Evolutionary conservation across 2,888 invertebrate species (phyloP), one percentile per base, ranked within the genome.

Genomic region (Kuschelorhynchus macadamiae): DNA sequence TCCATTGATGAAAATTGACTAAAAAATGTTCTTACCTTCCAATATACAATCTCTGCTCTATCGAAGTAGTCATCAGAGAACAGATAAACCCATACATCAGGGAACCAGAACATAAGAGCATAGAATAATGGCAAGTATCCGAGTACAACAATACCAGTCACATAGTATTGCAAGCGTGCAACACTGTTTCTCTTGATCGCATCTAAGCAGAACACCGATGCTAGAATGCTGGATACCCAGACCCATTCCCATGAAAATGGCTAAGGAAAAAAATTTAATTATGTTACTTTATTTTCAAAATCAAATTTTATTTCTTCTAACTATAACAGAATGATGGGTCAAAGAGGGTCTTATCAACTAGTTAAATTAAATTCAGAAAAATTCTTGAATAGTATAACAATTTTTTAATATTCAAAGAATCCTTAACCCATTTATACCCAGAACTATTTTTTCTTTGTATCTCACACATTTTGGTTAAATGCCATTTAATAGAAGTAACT

Each of bases 171-270:
- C 84, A 96, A 88, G 47, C 91, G 88, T 62, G 88, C 87, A 56
- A 92, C 88, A 79, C 91, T 91, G 85, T 97, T 98, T 74, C 90
- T 91, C 76, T 94, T 91, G 73, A 95, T 90, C 36, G 97, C 94
- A 30, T 94, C 90, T 56, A 97, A 86, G 3, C 94, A 97, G 64
- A 96, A 85, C 83, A 96, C 91, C 11, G 95, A 93, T 36, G 94
- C 87, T 30, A 95, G 82, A 63, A 96, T 85, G 76, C 96, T 96
- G 17, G 90, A 84, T 74, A 94, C 90, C 97, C 97, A 98, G 77
- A 93, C 88, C 83, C 96, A 97, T 84, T 98, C 97, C 97, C 97
- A 98, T 85, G 91, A 89, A 47, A 93, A 85, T 1, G 95, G 94
- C 90, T 93, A 85, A 25, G 77, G 77, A 69, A 67, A 5, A 9